Percentiles rank a stretch among this genome's conserved stretches.
Conservation (phyloP, 1,140 invertebrate genomes). For the Drosophila kikkawai region DNA sequence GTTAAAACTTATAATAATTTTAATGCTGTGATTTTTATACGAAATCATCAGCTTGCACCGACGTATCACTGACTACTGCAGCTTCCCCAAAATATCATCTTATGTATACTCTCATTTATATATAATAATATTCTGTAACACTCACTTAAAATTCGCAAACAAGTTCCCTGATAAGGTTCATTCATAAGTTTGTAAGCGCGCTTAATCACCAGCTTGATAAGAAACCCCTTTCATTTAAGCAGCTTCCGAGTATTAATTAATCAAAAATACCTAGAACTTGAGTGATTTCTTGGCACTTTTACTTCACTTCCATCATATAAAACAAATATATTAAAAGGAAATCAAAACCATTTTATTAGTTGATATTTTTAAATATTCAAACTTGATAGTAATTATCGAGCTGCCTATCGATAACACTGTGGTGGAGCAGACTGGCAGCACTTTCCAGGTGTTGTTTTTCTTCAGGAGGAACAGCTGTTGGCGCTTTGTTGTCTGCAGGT, state of each 20-base stretch:
- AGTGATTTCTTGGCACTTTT: background rate
- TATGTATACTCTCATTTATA: background rate
- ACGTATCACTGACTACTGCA: background rate
- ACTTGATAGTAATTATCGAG: constrained; percentile 3
- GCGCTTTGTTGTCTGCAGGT: constrained; percentile 56
- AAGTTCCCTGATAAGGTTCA: background rate
- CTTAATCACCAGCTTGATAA: background rate
- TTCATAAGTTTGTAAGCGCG: background rate
- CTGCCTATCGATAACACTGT: constrained; percentile 2
- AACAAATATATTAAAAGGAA: background rate
- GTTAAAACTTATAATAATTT: background rate
- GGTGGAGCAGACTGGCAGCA: constrained; percentile 2
- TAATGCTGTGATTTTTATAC: background rate
- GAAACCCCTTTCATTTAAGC: background rate
- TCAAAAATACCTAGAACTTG: background rate
- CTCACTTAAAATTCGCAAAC: background rate
- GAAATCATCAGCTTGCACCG: too few species aligned
- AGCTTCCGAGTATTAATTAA: background rate
- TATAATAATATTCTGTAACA: background rate
- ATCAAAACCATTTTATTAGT: background rate
- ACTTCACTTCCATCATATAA: too few species aligned
- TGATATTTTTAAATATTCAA: background rate
- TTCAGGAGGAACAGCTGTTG: constrained; percentile 53
- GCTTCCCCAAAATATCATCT: background rate
- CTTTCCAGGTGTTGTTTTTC: constrained; percentile 3